Conservation (phyloP, 2,888 invertebrate genomes). For the Eristalis intricaria region DNA sequence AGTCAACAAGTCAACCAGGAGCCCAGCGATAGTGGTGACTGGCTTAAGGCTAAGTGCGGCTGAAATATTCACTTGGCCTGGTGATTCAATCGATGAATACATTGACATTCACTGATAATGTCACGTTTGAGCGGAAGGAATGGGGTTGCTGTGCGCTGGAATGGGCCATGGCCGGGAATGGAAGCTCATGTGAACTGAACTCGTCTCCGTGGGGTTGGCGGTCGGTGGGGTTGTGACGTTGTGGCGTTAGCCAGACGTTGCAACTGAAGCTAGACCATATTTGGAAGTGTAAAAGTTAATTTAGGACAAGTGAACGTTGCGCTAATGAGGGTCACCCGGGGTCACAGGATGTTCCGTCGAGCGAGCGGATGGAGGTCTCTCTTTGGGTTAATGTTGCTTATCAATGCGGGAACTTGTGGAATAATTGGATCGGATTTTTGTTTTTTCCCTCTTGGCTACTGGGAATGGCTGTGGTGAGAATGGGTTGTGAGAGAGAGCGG, state of each 20-base stretch:
- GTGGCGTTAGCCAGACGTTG: not conserved
- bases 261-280: constrained; percentile 39
- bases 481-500: too few relatives aligned
- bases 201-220: constrained; percentile 15
- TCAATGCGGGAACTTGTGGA: constrained; percentile 18
- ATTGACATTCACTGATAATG: constrained; percentile 72
- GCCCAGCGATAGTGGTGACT: constrained; percentile 32
- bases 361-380: not conserved
- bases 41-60: constrained; percentile 35
- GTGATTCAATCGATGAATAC: constrained; percentile 72
- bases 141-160: not conserved
- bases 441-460: not conserved
- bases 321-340: constrained; percentile 60
- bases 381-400: constrained; percentile 34
- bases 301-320: constrained; percentile 60
- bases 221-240: not conserved
- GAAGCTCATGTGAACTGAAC: constrained; percentile 67
- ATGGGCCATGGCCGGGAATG: not conserved
- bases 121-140: constrained; percentile 61
- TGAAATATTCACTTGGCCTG: constrained; percentile 57
- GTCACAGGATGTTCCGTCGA: constrained; percentile 45
- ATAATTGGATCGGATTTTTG: not conserved
- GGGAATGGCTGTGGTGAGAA: too few relatives aligned
- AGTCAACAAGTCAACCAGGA: constrained; percentile 7
- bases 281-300: constrained; percentile 71